Percentiles rank a stretch among this genome's conserved stretches.
Conservation (phyloP, 2,113 vertebrate genomes). For the Sakesphorus luctuosus region DNA sequence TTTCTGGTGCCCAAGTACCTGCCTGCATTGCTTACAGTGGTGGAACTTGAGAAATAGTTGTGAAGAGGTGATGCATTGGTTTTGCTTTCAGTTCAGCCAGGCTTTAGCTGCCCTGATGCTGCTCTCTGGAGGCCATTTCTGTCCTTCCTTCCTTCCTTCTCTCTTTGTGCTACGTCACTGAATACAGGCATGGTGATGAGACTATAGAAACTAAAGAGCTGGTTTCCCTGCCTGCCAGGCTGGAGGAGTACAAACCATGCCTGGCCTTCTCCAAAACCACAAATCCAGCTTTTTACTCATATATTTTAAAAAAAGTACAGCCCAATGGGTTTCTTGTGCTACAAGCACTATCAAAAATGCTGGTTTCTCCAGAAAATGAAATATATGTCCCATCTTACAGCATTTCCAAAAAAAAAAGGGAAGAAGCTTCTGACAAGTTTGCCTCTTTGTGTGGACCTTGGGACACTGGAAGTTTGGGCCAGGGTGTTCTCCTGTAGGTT, state of each 20-base stretch:
- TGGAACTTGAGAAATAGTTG: not conserved
- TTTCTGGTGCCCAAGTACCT: not conserved
- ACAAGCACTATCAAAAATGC: not conserved
- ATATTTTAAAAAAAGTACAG: not conserved
- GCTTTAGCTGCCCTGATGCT: not conserved
- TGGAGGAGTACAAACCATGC: not conserved
- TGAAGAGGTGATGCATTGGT: not conserved
- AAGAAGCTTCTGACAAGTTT: not conserved
- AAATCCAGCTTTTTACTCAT: not conserved
- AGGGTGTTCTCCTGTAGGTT: not conserved
- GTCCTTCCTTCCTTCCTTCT: not conserved
- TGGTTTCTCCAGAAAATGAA: not conserved
- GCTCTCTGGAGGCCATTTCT: not conserved
- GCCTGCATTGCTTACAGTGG: not conserved
- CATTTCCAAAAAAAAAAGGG: not conserved
- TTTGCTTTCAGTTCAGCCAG: not conserved
- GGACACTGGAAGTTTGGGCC: not conserved
- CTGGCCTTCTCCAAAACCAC: not conserved
- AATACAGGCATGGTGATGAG: not conserved
- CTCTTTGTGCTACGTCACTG: not conserved
- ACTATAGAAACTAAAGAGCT: not conserved
- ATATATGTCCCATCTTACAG: rapidly evolving
- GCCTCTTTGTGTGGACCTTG: not conserved
- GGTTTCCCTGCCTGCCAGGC: not conserved
- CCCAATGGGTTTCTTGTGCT: not conserved